These are phyloP conservation scores for Morus bassanus DNA, from an alignment of 2,797 vertebrate genomes.

Conservation along the genomic window DNA sequence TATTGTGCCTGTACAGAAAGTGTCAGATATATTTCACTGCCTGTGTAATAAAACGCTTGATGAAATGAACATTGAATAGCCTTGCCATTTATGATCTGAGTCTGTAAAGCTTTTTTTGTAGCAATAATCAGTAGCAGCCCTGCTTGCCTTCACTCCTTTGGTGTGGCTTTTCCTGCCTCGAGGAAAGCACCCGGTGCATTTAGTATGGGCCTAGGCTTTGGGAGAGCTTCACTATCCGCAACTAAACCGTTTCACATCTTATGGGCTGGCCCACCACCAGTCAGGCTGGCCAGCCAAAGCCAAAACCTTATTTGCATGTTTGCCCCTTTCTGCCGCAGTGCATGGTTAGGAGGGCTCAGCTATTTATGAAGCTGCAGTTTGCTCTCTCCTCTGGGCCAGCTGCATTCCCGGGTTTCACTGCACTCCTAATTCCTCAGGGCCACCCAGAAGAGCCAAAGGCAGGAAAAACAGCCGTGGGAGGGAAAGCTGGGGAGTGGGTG, in stretches of 20 bases:
- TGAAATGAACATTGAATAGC: neutral
- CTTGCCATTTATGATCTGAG: neutral
- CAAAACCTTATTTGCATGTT: rapidly evolving
- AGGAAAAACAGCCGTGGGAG: neutral
- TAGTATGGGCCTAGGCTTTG: neutral
- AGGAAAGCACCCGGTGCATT: neutral
- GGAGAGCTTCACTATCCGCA: neutral
- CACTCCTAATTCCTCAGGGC: neutral
- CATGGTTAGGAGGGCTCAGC: neutral
- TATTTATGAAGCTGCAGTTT: neutral
- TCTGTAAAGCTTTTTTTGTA: neutral
- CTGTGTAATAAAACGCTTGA: neutral
- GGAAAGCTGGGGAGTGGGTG: neutral
- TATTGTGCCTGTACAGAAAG: neutral
- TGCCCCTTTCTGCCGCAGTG: neutral
- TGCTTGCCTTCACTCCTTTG: neutral
- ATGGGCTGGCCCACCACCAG: neutral
- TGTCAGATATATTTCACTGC: neutral
- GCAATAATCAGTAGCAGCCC: neutral
- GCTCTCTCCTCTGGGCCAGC: neutral
- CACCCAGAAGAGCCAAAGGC: neutral
- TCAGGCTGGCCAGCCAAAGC: neutral
- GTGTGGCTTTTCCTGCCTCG: neutral
- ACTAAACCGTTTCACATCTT: rapidly evolving
- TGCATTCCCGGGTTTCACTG: neutral